Conservation (phyloP, 2,888 invertebrate species). For the Plebejus argus region DNA sequence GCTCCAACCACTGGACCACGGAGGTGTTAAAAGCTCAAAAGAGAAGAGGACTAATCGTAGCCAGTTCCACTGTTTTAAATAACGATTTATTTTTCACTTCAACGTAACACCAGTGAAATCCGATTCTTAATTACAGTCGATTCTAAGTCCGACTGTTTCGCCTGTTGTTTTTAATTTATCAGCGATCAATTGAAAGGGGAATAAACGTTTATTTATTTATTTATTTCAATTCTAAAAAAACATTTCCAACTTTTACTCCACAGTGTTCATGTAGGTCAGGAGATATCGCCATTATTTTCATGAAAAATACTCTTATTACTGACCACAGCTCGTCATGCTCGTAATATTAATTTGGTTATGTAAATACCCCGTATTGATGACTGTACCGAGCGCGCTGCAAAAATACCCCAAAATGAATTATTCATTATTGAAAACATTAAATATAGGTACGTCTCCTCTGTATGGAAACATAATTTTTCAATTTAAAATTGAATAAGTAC, state of each 20-base stretch:
- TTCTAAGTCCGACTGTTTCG: background rate
- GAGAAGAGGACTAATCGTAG: background rate
- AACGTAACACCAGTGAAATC: background rate
- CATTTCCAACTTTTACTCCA: too few relatives aligned
- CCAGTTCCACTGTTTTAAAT: background rate
- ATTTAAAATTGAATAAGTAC: slow-evolving; percentile 7
- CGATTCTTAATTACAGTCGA: slow-evolving; percentile 19
- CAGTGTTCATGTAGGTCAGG: too few relatives aligned
- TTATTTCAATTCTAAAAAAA: too few relatives aligned
- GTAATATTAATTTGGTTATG: slow-evolving; percentile 2
- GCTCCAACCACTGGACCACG: too few relatives aligned
- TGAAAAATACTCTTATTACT: too few relatives aligned
- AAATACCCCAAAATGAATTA: slow-evolving; percentile 19
- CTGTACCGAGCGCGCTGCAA: background rate
- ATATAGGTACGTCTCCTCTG: background rate
- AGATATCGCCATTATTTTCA: too few relatives aligned
- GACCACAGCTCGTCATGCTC: background rate
- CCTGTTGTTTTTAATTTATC: background rate
- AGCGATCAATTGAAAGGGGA: too few relatives aligned
- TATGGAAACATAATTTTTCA: background rate
- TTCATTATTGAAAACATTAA: background rate
- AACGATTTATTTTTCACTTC: background rate
- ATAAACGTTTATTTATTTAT: too few relatives aligned
- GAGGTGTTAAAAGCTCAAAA: background rate
- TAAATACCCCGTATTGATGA: slow-evolving; percentile 3